Evolutionary conservation across 2,797 vertebrate genomes (phyloP).

Genomic region (Amblyopsis hoosieri): DNA sequence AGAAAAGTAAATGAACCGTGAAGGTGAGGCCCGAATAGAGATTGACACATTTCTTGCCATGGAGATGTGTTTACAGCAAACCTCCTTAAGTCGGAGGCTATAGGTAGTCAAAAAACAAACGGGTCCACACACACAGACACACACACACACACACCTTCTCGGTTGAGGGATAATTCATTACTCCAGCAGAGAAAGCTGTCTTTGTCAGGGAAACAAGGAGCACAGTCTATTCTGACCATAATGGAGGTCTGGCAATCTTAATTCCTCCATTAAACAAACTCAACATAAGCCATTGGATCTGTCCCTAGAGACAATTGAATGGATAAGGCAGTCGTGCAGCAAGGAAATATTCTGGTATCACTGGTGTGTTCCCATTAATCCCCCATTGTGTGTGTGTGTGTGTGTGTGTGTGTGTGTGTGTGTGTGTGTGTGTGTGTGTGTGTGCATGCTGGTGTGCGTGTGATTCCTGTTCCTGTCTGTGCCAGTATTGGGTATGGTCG

Average conservation of each 20-base stretch:
- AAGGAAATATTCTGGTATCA: slow-evolving; percentile 4
- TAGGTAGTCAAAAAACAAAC: slow-evolving; percentile 17
- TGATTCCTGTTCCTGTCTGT: slow-evolving; percentile 2
- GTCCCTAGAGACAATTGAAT: slow-evolving; percentile 32
- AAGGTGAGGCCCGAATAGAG: slow-evolving; percentile 60
- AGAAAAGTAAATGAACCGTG: slow-evolving; percentile 63
- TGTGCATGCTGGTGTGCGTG: background rate
- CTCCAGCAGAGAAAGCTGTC: slow-evolving; percentile 48
- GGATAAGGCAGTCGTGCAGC: background rate
- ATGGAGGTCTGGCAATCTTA: slow-evolving; percentile 35
- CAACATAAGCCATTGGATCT: slow-evolving; percentile 22
- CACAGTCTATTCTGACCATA: slow-evolving; percentile 29
- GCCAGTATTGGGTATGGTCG: slow-evolving; percentile 22
- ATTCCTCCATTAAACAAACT: slow-evolving; percentile 59
- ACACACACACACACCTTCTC: slow-evolving; percentile 30
- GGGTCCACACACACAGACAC: slow-evolving; percentile 17
- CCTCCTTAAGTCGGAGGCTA: slow-evolving; percentile 54
- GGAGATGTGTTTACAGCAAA: slow-evolving; percentile 63
- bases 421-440: slow-evolving; percentile 4
- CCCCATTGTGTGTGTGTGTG: slow-evolving; percentile 1
- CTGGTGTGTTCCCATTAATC: slow-evolving; percentile 1
- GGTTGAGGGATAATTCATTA: slow-evolving; percentile 62
- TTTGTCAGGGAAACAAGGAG: slow-evolving; percentile 58
- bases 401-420: slow-evolving; percentile 1
- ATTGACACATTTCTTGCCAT: slow-evolving; percentile 54